Evolutionary conservation across 2,888 invertebrate species (phyloP), one percentile per base, ranked within the genome.

Genomic region (Trimorus sp.): DNA sequence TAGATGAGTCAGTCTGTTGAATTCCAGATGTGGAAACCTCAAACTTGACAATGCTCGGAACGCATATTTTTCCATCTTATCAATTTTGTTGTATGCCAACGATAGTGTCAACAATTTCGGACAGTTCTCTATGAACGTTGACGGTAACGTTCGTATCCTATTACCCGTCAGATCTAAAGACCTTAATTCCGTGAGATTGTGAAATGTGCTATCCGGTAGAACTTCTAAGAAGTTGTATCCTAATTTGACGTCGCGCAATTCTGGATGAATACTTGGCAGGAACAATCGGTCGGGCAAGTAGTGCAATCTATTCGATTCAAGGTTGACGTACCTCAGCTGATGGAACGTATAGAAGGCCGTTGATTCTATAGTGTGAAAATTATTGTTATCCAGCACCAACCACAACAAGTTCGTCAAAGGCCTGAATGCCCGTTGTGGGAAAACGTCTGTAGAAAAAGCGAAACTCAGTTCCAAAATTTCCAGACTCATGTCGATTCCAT

Each of bases 311-410:
- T 98, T 98, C 70, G 96, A 97, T 89, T 97, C 97, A 88, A 98
- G 92, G 91, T 97, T 97, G 75, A 97, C 93, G 92, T 97, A 97
- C 89, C 95, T 95, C 37, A 91, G 69, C 51, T 89, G 86, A 9
- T 87, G 85, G n/a, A 91, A 89, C 0, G 94, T 93, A 79, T 94
- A 94, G 51, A 97, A 93, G 7, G 96, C 95, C n/a, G 95, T 94
- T 53, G 95, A 93, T 70, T 95, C 94, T 14, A 97, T 93, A 12
- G 94, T 93, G 89, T 96, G 95, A 86, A 97, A 94, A 89, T 97
- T 96, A 89, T 98, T 98, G 92, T 97, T 97, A 91, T 98, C 97
- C 88, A 97, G 92, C 0, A 97, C 96, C 79, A 98, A 92, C 96
- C 97, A 97, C 88, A 95, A 94, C 8, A 98, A 93, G 87, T 95